Evolutionary conservation across 2,797 vertebrate species (phyloP), one percentile per base, ranked within the genome.

Genomic region (Darevskia nairensis): DNA sequence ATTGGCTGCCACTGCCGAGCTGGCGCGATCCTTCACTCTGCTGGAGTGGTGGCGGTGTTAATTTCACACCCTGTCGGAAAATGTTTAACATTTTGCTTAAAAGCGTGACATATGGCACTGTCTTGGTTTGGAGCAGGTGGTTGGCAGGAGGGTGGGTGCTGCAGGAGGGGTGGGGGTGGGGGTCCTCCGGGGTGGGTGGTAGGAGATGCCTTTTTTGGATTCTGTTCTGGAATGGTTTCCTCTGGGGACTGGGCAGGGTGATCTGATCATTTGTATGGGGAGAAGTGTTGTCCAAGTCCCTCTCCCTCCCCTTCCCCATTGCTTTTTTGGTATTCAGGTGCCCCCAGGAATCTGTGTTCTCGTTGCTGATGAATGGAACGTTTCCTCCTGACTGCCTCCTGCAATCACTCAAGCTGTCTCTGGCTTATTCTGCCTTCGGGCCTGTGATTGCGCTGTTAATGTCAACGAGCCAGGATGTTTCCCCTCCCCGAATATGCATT

Each of bases 11-110:
- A 93, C 89, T 88, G 80, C 72, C 8, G 82, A 91, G 77, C 90
- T 92, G 91, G 90, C 94, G 92, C 68, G 91, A 95, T 95, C 93
- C 92, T 94, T 95, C 92, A 89, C 92, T 94, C 89, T 93, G 92
- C 92, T 91, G 91, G 89, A 86, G 90, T 90, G 41, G 90, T 90
- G 41, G 91, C 88, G 71, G 86, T 88, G 91, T 92, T 93, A 87
- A 94, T 94, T 94, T 93, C 91, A 94, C 91, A 95, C 86, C 75
- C 91, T 94, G 94, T 92, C 93, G 94, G 89, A 86, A 90, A 91
- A 93, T 0, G 82, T 91, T 27, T 89, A 90, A 92, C 91, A 68
- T 95, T 95, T 94, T 82, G 90, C 91, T 94, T 94, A 86, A 91
- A 76, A 0, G 0, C 39, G 35, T 93, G 92, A 88, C 92, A 84